Evolutionary conservation across 2,113 vertebrate genomes (phyloP).

Genomic region (Mobula hypostoma): DNA sequence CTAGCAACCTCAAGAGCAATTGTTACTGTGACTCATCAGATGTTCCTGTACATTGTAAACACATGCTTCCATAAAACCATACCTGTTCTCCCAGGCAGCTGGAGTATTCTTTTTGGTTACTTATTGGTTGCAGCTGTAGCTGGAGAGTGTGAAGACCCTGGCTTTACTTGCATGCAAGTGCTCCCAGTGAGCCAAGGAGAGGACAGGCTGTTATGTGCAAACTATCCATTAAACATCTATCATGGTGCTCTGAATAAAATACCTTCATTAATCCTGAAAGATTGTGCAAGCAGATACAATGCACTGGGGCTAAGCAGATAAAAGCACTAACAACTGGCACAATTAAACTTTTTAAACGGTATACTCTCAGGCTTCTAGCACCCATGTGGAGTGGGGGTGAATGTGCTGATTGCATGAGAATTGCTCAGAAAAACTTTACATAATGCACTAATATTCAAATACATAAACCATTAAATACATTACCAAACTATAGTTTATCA

Average conservation of each 20-base stretch:
- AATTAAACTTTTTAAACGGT: neutral
- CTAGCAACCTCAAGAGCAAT: neutral
- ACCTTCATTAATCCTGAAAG: neutral
- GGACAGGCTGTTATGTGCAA: constrained; percentile 11
- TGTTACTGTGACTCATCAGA: neutral
- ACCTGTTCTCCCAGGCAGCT: neutral
- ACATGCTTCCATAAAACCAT: neutral
- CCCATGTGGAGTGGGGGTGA: too few relatives aligned
- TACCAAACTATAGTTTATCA: too few relatives aligned
- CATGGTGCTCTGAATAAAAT: neutral
- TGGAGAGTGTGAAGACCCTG: neutral
- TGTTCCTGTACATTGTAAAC: neutral
- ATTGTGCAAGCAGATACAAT: constrained; percentile 18
- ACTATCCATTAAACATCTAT: neutral
- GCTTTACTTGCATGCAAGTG: constrained; percentile 1
- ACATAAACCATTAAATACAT: too few relatives aligned
- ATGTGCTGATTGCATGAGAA: too few relatives aligned
- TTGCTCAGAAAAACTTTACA: too few relatives aligned
- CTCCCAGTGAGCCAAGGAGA: neutral
- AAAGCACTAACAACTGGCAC: neutral
- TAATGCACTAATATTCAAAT: too few relatives aligned
- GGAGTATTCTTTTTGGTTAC: neutral
- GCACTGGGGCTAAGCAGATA: neutral
- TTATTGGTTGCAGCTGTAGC: neutral
- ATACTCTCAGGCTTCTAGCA: too few relatives aligned